phyloP scores from a whole-genome alignment of 2,113 vertebrate species.

The Recurvirostra avosetta region DNA sequence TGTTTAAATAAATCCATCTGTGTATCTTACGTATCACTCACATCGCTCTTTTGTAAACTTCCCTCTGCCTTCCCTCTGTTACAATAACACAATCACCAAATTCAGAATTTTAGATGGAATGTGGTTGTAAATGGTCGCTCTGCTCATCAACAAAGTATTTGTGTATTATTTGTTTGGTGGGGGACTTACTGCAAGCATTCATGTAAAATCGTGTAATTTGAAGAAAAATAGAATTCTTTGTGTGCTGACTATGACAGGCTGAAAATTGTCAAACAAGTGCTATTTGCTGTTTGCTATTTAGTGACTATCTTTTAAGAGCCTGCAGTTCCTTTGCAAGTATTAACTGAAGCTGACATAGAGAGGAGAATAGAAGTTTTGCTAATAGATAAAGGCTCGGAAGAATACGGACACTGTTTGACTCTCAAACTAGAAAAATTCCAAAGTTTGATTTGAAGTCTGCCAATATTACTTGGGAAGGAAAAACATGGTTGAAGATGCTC shows the following conservation, averaged over 20 bases:
- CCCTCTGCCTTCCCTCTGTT: neutral
- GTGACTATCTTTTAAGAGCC: neutral
- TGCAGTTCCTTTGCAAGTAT: neutral
- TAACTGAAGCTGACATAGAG: neutral
- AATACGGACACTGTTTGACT: neutral
- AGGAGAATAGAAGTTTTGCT: neutral
- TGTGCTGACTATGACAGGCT: neutral
- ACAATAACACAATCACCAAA: neutral
- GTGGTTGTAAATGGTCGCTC: neutral
- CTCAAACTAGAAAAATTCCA: neutral
- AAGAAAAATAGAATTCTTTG: neutral
- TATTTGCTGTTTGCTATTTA: neutral
- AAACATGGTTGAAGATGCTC: neutral
- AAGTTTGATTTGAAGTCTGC: neutral
- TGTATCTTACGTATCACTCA: rapidly evolving
- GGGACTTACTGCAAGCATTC: neutral
- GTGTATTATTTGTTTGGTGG: neutral
- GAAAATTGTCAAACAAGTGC: neutral
- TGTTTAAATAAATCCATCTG: neutral
- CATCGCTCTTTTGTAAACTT: neutral
- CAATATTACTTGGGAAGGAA: neutral
- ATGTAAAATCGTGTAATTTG: neutral
- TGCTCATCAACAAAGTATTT: neutral
- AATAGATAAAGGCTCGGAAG: neutral
- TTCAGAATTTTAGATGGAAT: neutral